Evolutionary conservation across 2,888 invertebrate species (phyloP).

Genomic region (Calliopum simillimum): DNA sequence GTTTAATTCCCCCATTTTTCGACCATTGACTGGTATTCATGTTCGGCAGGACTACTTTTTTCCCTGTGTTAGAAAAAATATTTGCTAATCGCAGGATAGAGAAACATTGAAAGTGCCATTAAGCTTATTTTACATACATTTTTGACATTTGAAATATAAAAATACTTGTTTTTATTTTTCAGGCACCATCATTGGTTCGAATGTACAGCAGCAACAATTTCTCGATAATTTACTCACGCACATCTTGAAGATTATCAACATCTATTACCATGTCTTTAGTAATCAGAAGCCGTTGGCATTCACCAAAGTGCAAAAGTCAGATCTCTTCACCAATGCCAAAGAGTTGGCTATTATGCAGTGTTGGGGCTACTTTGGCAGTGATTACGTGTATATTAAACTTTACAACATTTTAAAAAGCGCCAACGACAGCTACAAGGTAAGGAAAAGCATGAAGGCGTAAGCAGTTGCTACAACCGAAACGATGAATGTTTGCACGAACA

Average conservation of each 20-base stretch:
- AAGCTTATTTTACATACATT: no score
- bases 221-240: conserved; percentile 62
- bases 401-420: conserved; percentile 85
- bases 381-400: conserved; percentile 86
- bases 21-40: no score
- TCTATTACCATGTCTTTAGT: conserved; percentile 65
- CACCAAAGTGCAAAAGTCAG: conserved; percentile 59
- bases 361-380: conserved; percentile 74
- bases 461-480: background rate
- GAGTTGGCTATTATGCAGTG: conserved; percentile 58
- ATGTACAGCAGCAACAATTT: conserved; percentile 41
- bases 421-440: conserved; percentile 88
- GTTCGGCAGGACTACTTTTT: no score
- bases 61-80: no score
- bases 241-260: conserved; percentile 65
- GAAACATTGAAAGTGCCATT: no score
- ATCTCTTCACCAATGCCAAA: conserved; percentile 60
- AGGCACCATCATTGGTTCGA: conserved; percentile 53
- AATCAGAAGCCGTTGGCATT: conserved; percentile 63
- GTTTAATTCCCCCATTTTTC: no score
- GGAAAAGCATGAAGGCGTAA: conserved; percentile 33
- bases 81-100: no score
- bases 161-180: conserved; percentile 21
- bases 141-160: no score
- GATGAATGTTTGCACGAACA: background rate